Evolutionary conservation across 2,797 vertebrate species (phyloP), one percentile per base, ranked within the genome.

Genomic region (Kryptolebias ocellatus): DNA sequence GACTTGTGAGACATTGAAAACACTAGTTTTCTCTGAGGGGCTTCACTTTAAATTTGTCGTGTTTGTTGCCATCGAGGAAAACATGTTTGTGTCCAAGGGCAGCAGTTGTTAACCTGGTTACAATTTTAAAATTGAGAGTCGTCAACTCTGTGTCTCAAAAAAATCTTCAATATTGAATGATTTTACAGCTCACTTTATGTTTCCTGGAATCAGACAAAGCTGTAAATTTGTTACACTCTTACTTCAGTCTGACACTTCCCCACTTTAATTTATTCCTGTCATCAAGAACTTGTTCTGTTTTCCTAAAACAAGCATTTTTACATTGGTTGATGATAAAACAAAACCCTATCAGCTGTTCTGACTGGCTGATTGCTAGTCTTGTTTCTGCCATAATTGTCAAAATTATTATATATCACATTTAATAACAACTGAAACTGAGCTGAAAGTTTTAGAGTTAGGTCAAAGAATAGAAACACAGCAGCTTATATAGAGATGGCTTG

Each of bases 41-140:
- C 50, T 67, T 72, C 37, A 10, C 8, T 39, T 39, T 53, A 42
- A 64, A 71, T 46, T 1, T 10, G 9, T 58, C 14, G 37, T 53
- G 45, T 16, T 16, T 60, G 28, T 66, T 61, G 39, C 55, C 17
- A 57, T 24, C 18, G 44, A 57, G 49, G 47, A n/a, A 28, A 58
- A 62, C 8, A 15, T 66, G 72, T 39, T 67, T 67, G 74, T 60
- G 64, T 67, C 46, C 51, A 45, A 65, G 55, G 37, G 18, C 31
- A 73, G 46, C 8, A 28, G 10, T 49, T 12, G 46, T 68, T 53
- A 76, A 72, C 49, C 12, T 9, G 42, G 61, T 7, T 60, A 53
- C 53, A 54, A 34, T 70, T 68, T 71, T n/a, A 37, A 15, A 14
- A 31, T 34, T 29, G 11, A 56, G 17, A 18, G 12, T 34, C 6